Evolutionary conservation across 1,140 invertebrate species (phyloP).

Genomic region (Thaumatotibia leucotreta): DNA sequence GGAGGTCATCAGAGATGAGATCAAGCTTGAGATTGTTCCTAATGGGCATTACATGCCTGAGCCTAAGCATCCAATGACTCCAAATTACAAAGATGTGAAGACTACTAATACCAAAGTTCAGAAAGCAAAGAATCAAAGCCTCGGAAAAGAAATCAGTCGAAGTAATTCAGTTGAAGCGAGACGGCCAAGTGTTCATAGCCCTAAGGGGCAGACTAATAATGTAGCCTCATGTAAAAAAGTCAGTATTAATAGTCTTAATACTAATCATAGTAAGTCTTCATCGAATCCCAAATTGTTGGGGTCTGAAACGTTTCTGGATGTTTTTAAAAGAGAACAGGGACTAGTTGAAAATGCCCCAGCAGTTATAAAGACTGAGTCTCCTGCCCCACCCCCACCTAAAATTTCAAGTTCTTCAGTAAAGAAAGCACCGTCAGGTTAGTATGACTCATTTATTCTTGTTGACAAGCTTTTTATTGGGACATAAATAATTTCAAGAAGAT

Average conservation of each 20-base stretch:
- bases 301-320: conserved; percentile 64
- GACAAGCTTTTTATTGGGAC: too few species aligned
- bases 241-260: conserved; percentile 63
- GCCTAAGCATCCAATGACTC: conserved; percentile 19
- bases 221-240: conserved; percentile 35
- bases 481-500: too few species aligned
- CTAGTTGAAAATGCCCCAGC: conserved; percentile 35
- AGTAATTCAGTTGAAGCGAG: conserved; percentile 34
- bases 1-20: conserved; percentile 40
- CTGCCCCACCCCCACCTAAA: conserved; percentile 14
- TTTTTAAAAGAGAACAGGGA: conserved; percentile 68
- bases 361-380: conserved; percentile 43
- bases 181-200: conserved; percentile 38
- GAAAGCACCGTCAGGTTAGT: conserved; percentile 32
- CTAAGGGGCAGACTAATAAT: conserved; percentile 33
- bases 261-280: conserved; percentile 41
- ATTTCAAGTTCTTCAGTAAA: conserved; percentile 18
- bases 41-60: conserved; percentile 55
- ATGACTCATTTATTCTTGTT: too few species aligned
- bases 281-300: conserved; percentile 27
- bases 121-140: conserved; percentile 41
- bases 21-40: conserved; percentile 35
- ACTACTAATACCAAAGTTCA: conserved; percentile 51
- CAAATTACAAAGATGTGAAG: conserved; percentile 40
- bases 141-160: conserved; percentile 29